phyloP scores from a whole-genome alignment of 2,113 vertebrate genomes.

The Rhinoderma darwinii region DNA sequence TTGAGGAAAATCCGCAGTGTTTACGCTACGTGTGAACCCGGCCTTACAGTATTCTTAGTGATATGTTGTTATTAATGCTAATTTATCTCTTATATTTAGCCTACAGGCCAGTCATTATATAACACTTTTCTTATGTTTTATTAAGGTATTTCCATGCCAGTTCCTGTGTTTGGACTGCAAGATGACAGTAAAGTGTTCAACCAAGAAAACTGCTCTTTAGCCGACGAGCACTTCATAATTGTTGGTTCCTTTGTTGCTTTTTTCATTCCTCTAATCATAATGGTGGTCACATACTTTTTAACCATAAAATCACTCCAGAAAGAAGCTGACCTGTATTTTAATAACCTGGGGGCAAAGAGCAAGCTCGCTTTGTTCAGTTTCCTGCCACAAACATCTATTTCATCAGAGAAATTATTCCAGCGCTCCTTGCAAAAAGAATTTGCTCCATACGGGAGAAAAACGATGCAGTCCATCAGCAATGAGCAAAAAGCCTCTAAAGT shows the following conservation, averaged over 20 bases:
- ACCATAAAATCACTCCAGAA: constrained; percentile 91
- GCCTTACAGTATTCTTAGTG: too few species aligned
- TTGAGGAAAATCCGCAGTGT: too few species aligned
- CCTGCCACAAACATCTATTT: constrained; percentile 85
- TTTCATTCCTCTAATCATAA: constrained; percentile 93
- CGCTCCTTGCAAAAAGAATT: constrained; percentile 81
- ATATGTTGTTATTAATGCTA: too few species aligned
- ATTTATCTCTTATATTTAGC: not conserved
- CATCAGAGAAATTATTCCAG: constrained; percentile 88
- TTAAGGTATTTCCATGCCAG: constrained; percentile 91
- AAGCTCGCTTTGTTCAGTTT: constrained; percentile 87
- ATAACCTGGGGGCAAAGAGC: constrained; percentile 81
- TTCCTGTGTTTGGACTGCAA: constrained; percentile 89
- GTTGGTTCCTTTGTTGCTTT: constrained; percentile 94
- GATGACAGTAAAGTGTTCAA: constrained; percentile 92
- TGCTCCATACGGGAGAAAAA: constrained; percentile 78
- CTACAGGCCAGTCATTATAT: not conserved
- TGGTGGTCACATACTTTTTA: constrained; percentile 95
- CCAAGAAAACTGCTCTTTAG: constrained; percentile 85
- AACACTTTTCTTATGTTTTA: constrained; percentile 49
- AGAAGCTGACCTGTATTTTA: constrained; percentile 86
- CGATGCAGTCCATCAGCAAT: constrained; percentile 94
- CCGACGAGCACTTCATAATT: constrained; percentile 88
- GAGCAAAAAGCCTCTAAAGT: constrained; percentile 98
- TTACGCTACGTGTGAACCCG: too few species aligned